A percentile compares a stretch with the other conserved stretches of the same genome.
Evolutionary conservation across 2,888 invertebrate genomes (phyloP).

Genomic region (Orthonevra nobilis): DNA sequence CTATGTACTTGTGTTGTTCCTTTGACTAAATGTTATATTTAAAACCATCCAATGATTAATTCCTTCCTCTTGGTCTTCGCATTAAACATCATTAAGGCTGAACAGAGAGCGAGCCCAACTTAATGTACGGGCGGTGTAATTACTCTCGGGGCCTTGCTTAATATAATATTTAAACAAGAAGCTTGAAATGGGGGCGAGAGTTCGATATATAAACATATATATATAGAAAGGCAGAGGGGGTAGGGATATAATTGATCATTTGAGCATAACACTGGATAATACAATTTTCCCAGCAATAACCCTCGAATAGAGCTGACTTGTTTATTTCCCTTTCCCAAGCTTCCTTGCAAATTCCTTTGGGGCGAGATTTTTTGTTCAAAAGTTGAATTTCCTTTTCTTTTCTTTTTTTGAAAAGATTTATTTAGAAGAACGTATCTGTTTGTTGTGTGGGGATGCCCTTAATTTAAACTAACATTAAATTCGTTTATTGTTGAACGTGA

Average conservation of each 20-base stretch:
- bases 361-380: too few species aligned
- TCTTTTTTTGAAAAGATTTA: conserved; percentile 1
- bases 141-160: conserved; percentile 27
- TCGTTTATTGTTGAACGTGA: conserved; percentile 5
- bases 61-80: conserved; percentile 9
- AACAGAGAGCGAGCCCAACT: too few species aligned
- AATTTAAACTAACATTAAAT: conserved; percentile 23
- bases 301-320: background rate
- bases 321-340: background rate
- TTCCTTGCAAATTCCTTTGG: too few species aligned
- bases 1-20: conserved; percentile 2
- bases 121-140: conserved; percentile 42
- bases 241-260: conserved; percentile 50
- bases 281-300: conserved; percentile 11
- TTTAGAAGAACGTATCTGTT: too few species aligned
- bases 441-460: background rate
- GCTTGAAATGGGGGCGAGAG: background rate
- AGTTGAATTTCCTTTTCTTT: background rate
- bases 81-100: conserved; percentile 24
- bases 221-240: background rate
- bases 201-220: too few species aligned
- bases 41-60: conserved; percentile 6
- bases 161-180: background rate
- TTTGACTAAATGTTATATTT: too few species aligned
- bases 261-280: conserved; percentile 16